Percentiles rank a stretch among this genome's conserved stretches.
Evolutionary conservation across 1,140 invertebrate species (phyloP).

Genomic region (Meloidogyne hapla): DNA sequence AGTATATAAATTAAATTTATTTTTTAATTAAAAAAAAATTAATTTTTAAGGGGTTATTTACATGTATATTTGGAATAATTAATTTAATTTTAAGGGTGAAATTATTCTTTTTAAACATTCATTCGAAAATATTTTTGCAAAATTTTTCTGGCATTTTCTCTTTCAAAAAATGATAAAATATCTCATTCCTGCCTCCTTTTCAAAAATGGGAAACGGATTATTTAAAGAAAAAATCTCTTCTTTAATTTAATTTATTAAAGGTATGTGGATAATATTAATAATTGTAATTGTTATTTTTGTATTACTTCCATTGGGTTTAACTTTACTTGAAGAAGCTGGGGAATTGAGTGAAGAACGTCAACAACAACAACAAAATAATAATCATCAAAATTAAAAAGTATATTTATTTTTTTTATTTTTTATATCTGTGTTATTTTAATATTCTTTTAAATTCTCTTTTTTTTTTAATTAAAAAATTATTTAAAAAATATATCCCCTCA

Average conservation of each 20-base stretch:
- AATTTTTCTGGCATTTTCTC: too few relatives aligned
- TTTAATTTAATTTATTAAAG: slow-evolving; percentile 3
- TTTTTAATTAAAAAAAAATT: slow-evolving; percentile 15
- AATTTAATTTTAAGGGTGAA: too few relatives aligned
- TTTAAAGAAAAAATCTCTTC: too few relatives aligned
- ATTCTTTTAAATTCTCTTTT: neutral
- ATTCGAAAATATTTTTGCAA: too few relatives aligned
- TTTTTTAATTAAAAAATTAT: neutral
- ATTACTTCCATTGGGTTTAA: slow-evolving; percentile 33
- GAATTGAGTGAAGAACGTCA: slow-evolving; percentile 38
- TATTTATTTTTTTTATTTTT: neutral
- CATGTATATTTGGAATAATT: too few relatives aligned
- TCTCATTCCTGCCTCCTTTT: too few relatives aligned
- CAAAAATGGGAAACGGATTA: too few relatives aligned
- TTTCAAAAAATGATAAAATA: too few relatives aligned
- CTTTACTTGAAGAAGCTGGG: slow-evolving; percentile 40
- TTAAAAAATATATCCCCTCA: neutral
- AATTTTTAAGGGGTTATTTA: too few relatives aligned
- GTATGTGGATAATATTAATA: slow-evolving; percentile 37
- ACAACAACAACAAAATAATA: slow-evolving; percentile 7
- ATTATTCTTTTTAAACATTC: too few relatives aligned
- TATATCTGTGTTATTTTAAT: neutral
- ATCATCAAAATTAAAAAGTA: slow-evolving; percentile 17
- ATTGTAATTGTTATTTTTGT: slow-evolving; percentile 40
- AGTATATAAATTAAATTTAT: slow-evolving; percentile 4